Evolutionary conservation across 1,140 invertebrate genomes (phyloP), one percentile per base, ranked within the genome.

Genomic region (Drosophila setifemur): DNA sequence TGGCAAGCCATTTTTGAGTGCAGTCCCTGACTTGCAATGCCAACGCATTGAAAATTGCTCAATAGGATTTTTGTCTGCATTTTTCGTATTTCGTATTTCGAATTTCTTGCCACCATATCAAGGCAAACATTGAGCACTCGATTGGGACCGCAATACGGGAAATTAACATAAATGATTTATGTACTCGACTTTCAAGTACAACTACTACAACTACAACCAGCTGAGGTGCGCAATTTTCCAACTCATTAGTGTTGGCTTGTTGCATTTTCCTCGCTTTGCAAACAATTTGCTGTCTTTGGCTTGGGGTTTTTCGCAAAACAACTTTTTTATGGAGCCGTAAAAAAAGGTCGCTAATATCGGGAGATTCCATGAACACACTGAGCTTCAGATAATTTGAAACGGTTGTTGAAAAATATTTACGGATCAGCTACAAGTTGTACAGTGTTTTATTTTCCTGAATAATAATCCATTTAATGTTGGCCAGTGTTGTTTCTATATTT

Each of bases 91-190:
- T 9, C 2, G n/a, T 11, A 14, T 25, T 33, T 21, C 53, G n/a
- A 16, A 39, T 43, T 33, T 64, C 37, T 28, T 42, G 47, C 54
- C 71, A 25, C 14, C n/a, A 9, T 57, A 61, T 35, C 61, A 82
- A 83, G 78, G 78, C 70, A 79, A 73, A 57, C 53, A 70, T 68
- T 83, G 73, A 78, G 69, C 74, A 48, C 54, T 40, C 69, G 49
- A 73, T 76, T 72, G 19, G 31, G 14, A 43, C 49, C 67, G 47
- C 72, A 49, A 47, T 43, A 63, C 8, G 23, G 33, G 40, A 43
- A 73, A 61, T 78, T 74, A 49, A 50, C 79, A 71, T 78, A 85
- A 78, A 73, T 83, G 50, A 83, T 78, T 85, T 78, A 78, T 83
- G 58, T 61, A 85, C 63, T 83, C 70, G 33, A 73, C 58, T 53